Conservation (phyloP, 2,113 vertebrate species). For the Apaloderma vittatum region DNA sequence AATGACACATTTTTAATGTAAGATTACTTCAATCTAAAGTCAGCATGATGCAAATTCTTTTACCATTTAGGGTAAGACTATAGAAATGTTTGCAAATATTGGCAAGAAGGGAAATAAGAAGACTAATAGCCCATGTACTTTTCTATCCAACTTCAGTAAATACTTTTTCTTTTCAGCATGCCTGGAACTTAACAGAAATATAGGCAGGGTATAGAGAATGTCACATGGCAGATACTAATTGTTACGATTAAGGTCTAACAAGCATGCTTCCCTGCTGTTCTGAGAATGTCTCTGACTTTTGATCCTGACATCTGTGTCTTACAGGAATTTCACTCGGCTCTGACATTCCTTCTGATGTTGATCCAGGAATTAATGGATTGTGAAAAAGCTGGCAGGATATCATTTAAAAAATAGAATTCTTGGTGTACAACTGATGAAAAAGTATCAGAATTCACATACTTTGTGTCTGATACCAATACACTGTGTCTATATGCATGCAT, state of each 20-base stretch:
- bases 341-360: slow-evolving; percentile 94
- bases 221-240: slow-evolving; percentile 92
- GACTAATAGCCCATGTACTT: slow-evolving; percentile 21
- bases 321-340: slow-evolving; percentile 95
- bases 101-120: slow-evolving; percentile 16
- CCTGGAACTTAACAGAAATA: slow-evolving; percentile 75
- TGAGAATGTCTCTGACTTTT: slow-evolving; percentile 96
- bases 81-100: slow-evolving; percentile 26
- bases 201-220: slow-evolving; percentile 74
- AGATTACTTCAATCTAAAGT: background rate
- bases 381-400: slow-evolving; percentile 94
- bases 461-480: slow-evolving; percentile 73
- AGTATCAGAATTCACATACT: slow-evolving; percentile 80
- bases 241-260: slow-evolving; percentile 90
- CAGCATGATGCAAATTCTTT: background rate
- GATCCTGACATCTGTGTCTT: slow-evolving; percentile 99
- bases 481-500: background rate
- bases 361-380: slow-evolving; percentile 95
- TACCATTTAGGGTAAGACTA: slow-evolving; percentile 44
- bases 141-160: slow-evolving; percentile 66
- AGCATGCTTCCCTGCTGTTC: slow-evolving; percentile 87
- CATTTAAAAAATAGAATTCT: slow-evolving; percentile 89
- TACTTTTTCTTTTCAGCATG: slow-evolving; percentile 70
- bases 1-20: background rate
- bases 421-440: slow-evolving; percentile 83